Base-by-base conservation (phyloP, 1,140 invertebrate species). In the Aphaenogaster floridana region DNA sequence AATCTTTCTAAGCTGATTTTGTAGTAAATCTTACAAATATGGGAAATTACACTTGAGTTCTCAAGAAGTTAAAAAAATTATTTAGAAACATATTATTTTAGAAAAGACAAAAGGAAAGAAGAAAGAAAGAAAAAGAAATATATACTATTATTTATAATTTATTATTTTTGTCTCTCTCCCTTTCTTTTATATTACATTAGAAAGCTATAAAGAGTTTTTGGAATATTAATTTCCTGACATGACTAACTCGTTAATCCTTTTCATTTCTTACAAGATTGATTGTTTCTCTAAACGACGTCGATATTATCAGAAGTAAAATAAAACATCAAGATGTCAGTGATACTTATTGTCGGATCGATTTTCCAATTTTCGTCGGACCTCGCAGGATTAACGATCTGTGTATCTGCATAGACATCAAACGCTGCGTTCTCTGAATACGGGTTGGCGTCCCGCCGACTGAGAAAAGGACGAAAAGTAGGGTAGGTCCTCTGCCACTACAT, bases 391-490 rank as follows among this genome's bases (percentile, higher is more conserved):
- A 61, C 17, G n/a, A 50, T 15, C 9, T 54, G 28, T n/a, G 21
- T n/a, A 59, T 83, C 68, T 36, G 42, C 45, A 79, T 57, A n/a
- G 28, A 74, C 54, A 52, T 50, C 54, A 76, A 74, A 84, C 72
- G 74, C 36, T 72, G 68, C 50, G 39, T 77, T 54, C 28, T 48
- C 8, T 1, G 69, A 57, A 48, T 7, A 15, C 15, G 11, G 42
- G n/a, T 72, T 54, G 84, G 87, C 80, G 79, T 84, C 61, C 57
- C 8, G 36, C 4, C 61, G 89, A 86, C 88, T 90, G 79, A 90
- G 76, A 78, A 36, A 48, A 63, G 42, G 21, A 76, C 66, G 81
- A 66, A n/a, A 36, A 59, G 66, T 45, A 72, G 34, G 39, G 68
- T 36, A 66, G 45, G 39, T 34, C n/a, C 52, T 57, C 80, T 86